Evolutionary conservation across 2,797 vertebrate species (phyloP).

Genomic region (Pangasius macronema): DNA sequence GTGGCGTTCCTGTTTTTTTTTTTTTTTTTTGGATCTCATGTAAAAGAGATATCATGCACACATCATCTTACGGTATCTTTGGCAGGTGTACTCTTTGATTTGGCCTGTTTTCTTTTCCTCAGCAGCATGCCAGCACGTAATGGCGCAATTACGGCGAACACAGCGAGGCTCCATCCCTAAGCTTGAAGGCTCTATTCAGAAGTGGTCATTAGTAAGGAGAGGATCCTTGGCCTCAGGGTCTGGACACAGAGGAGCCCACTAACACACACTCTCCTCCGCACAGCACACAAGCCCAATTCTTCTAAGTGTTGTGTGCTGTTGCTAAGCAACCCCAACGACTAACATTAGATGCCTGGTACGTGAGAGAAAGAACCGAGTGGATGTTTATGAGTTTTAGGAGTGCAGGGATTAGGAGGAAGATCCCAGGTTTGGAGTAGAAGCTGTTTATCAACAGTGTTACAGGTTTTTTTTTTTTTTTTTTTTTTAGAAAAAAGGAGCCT

Average conservation of each 20-base stretch:
- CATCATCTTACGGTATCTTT: background rate
- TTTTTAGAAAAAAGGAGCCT: background rate
- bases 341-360: conserved; percentile 34
- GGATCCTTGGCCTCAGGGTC: conserved; percentile 13
- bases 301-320: conserved; percentile 57
- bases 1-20: background rate
- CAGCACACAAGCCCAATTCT: conserved; percentile 31
- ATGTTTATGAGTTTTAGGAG: conserved; percentile 13
- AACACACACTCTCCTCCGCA: conserved; percentile 27
- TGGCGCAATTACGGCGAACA: background rate
- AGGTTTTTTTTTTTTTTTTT: too few relatives aligned
- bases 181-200: background rate
- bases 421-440: conserved; percentile 6
- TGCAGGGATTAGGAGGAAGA: background rate
- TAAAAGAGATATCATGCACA: background rate
- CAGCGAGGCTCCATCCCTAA: background rate
- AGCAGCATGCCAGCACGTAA: background rate
- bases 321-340: conserved; percentile 54
- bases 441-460: background rate
- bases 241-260: conserved; percentile 8
- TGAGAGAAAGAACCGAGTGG: conserved; percentile 41
- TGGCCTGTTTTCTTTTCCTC: background rate
- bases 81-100: background rate
- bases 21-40: background rate
- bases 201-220: conserved; percentile 13